phyloP scores from a whole-genome alignment of 2,113 vertebrate genomes.

The Oreochromis niloticus region DNA sequence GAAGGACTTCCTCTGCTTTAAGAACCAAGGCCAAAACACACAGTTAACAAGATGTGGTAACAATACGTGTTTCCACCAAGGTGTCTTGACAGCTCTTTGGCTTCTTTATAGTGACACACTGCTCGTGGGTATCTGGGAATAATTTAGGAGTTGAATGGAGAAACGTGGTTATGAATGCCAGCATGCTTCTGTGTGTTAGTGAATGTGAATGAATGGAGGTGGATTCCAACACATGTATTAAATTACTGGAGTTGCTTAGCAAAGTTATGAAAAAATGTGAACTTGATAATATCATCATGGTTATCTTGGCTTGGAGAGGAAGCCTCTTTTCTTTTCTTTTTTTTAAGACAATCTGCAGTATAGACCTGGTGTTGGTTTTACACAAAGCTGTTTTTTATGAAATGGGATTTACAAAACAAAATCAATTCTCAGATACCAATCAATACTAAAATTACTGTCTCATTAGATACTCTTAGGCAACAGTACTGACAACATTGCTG shows the following conservation, averaged over 20 bases:
- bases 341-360: neutral
- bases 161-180: neutral
- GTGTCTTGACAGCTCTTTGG: neutral
- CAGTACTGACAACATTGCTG: neutral
- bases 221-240: neutral
- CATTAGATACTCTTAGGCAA: neutral
- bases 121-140: neutral
- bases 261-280: neutral
- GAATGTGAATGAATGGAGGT: neutral
- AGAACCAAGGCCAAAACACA: neutral
- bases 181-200: neutral
- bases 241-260: neutral
- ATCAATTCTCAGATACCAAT: neutral
- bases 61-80: neutral
- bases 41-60: neutral
- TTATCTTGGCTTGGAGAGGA: neutral
- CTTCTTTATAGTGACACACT: neutral
- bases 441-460: neutral
- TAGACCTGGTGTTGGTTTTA: neutral
- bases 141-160: neutral
- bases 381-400: neutral
- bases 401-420: neutral
- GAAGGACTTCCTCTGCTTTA: neutral
- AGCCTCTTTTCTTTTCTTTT: neutral
- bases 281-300: neutral